These are phyloP conservation scores for Bactericera cockerelli DNA, from an alignment of 1,140 invertebrate species.

Conservation along the genomic window DNA sequence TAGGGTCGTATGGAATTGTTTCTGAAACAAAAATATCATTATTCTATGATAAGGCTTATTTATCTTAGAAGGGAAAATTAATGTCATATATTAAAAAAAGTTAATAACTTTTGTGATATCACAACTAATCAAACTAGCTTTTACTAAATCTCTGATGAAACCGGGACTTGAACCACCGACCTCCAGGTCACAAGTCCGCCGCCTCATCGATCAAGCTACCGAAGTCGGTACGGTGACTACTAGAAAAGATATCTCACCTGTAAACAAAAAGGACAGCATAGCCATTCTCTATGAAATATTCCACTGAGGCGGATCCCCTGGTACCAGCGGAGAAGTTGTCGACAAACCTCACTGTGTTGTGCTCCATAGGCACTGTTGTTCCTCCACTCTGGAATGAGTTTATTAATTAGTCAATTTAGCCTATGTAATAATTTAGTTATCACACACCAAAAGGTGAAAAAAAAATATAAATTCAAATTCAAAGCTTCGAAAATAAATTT, in stretches of 20 bases:
- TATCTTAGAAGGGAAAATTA: no score
- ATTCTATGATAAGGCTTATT: no score
- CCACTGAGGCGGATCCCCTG: conserved; percentile 81
- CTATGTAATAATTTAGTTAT: conserved; percentile 9
- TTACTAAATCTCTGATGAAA: no score
- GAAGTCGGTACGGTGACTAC: no score
- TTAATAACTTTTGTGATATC: no score
- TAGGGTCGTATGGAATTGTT: conserved; percentile 79
- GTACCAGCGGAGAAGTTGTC: conserved; percentile 97
- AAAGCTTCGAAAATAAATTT: background rate
- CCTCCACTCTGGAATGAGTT: conserved; percentile 70
- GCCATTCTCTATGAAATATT: conserved; percentile 78
- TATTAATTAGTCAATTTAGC: conserved; percentile 17
- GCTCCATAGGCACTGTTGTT: conserved; percentile 89
- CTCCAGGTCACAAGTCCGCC: no score
- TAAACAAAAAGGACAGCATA: conserved; percentile 69
- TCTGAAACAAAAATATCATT: conserved; percentile 24
- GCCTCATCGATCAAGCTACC: no score
- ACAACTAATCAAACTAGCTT: no score
- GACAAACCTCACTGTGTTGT: conserved; percentile 91
- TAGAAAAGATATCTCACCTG: conserved; percentile 34
- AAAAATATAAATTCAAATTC: conserved; percentile 15
- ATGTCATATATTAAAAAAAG: no score
- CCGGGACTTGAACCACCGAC: no score
- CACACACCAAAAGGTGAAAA: conserved; percentile 13